Evolutionary conservation across 1,140 invertebrate genomes (phyloP).

Genomic region (Tigriopus japonicus): DNA sequence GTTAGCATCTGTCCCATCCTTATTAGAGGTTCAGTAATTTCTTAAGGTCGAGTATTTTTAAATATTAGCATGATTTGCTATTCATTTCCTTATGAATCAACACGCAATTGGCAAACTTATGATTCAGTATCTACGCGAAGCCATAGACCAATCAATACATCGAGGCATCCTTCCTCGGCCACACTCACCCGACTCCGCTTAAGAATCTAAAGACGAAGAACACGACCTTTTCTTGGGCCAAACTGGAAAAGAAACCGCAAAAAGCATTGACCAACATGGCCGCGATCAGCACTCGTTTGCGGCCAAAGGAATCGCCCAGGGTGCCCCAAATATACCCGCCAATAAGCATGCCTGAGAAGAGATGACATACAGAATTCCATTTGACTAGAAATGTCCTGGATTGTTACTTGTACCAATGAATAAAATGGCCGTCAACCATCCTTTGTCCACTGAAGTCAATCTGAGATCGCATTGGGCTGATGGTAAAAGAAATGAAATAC

Average conservation of each 20-base stretch:
- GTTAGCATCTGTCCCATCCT: too few relatives aligned
- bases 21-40: too few relatives aligned
- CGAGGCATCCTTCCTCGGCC: background rate
- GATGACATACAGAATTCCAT: background rate
- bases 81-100: too few relatives aligned
- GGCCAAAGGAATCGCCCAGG: constrained; percentile 29
- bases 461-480: constrained; percentile 77
- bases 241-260: constrained; percentile 26
- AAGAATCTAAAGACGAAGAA: constrained; percentile 29
- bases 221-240: constrained; percentile 27
- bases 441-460: constrained; percentile 60
- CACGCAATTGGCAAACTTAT: too few relatives aligned
- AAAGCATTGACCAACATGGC: constrained; percentile 30
- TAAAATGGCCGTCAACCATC: constrained; percentile 31
- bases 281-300: constrained; percentile 25
- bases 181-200: constrained; percentile 31
- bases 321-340: constrained; percentile 32
- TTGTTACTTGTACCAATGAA: constrained; percentile 24
- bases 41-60: too few relatives aligned
- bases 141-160: background rate
- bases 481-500: constrained; percentile 80
- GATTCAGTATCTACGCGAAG: too few relatives aligned
- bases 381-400: background rate
- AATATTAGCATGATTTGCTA: too few relatives aligned
- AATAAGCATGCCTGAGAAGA: constrained; percentile 26